Conservation (phyloP, 2,888 invertebrate genomes). For the Erpobdella octoculata region DNA sequence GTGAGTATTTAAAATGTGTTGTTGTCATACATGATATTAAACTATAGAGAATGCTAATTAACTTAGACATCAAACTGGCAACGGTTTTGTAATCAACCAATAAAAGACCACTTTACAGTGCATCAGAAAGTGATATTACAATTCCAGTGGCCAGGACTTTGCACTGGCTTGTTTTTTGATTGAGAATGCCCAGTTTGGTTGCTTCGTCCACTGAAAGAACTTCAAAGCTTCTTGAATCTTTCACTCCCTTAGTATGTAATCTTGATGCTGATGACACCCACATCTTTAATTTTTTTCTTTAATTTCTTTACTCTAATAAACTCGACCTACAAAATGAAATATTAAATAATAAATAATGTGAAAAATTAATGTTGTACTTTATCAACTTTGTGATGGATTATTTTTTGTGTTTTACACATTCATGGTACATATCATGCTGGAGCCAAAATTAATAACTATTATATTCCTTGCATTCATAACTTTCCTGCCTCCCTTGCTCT, state of each 20-base stretch:
- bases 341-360: no score
- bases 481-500: no score
- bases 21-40: no score
- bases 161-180: conserved; percentile 35
- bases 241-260: conserved; percentile 36
- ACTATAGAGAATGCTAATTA: not conserved
- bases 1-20: no score
- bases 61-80: not conserved
- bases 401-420: no score
- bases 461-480: no score
- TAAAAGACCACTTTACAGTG: conserved; percentile 37
- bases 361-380: no score
- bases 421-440: no score
- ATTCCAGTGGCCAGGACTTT: conserved; percentile 29
- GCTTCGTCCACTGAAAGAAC: conserved; percentile 17
- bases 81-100: conserved; percentile 35
- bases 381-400: no score
- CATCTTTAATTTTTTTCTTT: conserved; percentile 46
- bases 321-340: conserved; percentile 35
- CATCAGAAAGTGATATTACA: conserved; percentile 35
- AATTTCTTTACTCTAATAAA: conserved; percentile 44
- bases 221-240: conserved; percentile 5
- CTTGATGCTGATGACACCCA: conserved; percentile 49
- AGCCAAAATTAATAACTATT: no score
- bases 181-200: conserved; percentile 22